Conservation (phyloP, 1,140 invertebrate genomes). For the Zaprionus gabonicus region DNA sequence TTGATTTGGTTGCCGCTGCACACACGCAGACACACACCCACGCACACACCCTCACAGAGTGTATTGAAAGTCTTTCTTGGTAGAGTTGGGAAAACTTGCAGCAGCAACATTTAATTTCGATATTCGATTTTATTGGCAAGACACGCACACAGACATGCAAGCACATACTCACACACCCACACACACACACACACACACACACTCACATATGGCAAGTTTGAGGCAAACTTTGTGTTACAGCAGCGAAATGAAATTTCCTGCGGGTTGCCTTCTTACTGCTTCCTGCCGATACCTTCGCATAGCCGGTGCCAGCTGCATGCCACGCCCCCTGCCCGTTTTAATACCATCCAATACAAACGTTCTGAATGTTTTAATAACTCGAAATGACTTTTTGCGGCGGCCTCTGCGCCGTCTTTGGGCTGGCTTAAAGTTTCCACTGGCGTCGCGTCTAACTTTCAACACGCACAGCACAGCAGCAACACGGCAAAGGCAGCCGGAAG, state of each 20-base stretch:
- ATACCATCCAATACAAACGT: conserved; percentile 77
- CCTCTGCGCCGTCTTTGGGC: conserved; percentile 24
- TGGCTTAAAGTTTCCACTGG: conserved; percentile 55
- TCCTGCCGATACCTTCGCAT: conserved; percentile 72
- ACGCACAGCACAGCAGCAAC: conserved; percentile 65
- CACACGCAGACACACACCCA: neutral
- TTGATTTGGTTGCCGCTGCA: conserved; percentile 57
- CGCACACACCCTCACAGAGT: neutral
- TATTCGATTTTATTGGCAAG: conserved; percentile 78
- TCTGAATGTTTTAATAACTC: conserved; percentile 83
- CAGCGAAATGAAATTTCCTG: conserved; percentile 79
- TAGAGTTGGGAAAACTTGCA: conserved; percentile 20
- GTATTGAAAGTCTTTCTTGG: neutral
- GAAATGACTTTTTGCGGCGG: conserved; percentile 79
- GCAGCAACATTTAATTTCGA: conserved; percentile 77
- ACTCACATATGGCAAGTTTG: conserved; percentile 32
- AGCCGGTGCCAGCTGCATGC: conserved; percentile 57
- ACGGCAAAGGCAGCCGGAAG: conserved; percentile 32
- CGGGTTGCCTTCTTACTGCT: conserved; percentile 65
- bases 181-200: conserved; percentile 20
- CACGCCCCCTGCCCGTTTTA: conserved; percentile 33
- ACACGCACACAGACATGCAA: conserved; percentile 7
- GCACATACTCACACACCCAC: neutral
- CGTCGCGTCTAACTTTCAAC: conserved; percentile 66
- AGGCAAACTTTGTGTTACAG: conserved; percentile 58